These are phyloP conservation scores for Ceratina calcarata DNA, from an alignment of 1,140 invertebrate genomes.

Conservation along the genomic window DNA sequence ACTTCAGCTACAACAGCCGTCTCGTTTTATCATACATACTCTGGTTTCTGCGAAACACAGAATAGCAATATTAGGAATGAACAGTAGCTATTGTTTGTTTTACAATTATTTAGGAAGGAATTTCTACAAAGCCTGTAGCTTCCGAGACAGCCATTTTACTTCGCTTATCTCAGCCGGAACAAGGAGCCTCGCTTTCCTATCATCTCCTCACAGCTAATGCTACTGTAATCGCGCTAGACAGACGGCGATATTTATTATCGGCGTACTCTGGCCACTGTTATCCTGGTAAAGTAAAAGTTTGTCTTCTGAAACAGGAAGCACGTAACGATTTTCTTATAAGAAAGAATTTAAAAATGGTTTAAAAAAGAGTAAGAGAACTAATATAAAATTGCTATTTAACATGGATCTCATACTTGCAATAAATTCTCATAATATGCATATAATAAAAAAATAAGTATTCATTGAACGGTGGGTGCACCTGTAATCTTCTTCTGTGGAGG, in stretches of 20 bases:
- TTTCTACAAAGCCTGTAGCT: background rate
- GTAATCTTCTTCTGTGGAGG: no score
- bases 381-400: no score
- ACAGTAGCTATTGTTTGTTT: background rate
- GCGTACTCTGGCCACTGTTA: background rate
- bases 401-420: no score
- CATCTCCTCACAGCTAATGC: background rate
- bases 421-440: no score
- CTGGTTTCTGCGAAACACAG: background rate
- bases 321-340: no score
- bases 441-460: background rate
- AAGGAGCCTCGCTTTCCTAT: background rate
- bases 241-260: constrained; percentile 31
- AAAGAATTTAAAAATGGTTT: no score
- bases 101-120: background rate
- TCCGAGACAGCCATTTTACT: background rate
- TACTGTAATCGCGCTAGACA: constrained; percentile 13
- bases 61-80: background rate
- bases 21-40: no score
- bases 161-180: background rate
- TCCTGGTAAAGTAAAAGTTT: background rate
- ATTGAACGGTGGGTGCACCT: no score
- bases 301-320: background rate
- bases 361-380: no score
- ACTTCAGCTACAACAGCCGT: background rate